Evolutionary conservation across 2,797 vertebrate genomes (phyloP).

Genomic region (Lutjanus campechanus): DNA sequence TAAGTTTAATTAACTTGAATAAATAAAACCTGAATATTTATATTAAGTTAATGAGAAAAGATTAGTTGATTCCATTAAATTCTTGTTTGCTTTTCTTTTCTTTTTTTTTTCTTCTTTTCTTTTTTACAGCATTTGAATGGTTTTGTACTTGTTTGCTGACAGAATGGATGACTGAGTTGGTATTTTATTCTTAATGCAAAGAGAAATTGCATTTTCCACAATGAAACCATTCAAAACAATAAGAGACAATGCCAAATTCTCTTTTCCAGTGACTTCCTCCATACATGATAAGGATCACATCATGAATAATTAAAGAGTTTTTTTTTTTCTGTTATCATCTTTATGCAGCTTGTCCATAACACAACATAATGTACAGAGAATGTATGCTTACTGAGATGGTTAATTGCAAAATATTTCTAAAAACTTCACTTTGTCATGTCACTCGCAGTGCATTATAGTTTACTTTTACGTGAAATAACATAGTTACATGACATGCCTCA

Average conservation of each 20-base stretch:
- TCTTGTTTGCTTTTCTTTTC: too few species aligned
- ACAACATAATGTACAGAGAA: constrained; percentile 28
- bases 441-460: constrained; percentile 42
- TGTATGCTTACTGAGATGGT: constrained; percentile 47
- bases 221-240: constrained; percentile 42
- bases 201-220: constrained; percentile 33
- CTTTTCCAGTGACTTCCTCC: constrained; percentile 61
- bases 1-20: too few species aligned
- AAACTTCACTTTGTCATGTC: constrained; percentile 51
- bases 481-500: constrained; percentile 56
- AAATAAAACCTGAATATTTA: too few species aligned
- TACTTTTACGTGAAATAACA: constrained; percentile 51
- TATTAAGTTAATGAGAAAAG: too few species aligned
- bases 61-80: too few species aligned
- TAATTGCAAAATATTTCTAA: constrained; percentile 42
- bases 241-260: constrained; percentile 40
- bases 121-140: not conserved
- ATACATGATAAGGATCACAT: constrained; percentile 55
- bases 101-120: too few species aligned
- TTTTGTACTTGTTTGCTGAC: constrained; percentile 23
- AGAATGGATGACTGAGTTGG: not conserved
- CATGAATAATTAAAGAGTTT: constrained; percentile 68
- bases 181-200: not conserved
- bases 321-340: constrained; percentile 61
- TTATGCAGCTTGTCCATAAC: constrained; percentile 61